These are phyloP conservation scores for Yponomeuta evonymella DNA, from an alignment of 2,888 invertebrate species.

Conservation along the genomic window DNA sequence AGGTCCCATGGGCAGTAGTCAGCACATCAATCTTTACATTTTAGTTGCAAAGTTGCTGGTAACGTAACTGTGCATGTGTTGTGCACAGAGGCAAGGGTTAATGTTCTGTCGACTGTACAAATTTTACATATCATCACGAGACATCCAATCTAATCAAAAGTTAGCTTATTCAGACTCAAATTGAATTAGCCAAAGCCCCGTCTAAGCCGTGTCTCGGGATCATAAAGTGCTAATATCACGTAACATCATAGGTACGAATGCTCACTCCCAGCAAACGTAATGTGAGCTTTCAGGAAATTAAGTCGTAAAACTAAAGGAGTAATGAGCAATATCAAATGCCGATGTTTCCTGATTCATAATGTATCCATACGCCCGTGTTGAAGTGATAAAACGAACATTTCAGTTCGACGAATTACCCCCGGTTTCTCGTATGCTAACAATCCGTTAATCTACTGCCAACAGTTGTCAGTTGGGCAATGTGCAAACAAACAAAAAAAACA, in stretches of 20 bases:
- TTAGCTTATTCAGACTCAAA: slow-evolving; percentile 39
- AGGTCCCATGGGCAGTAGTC: too few species aligned
- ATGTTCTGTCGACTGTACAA: background rate
- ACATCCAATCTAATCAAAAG: slow-evolving; percentile 42
- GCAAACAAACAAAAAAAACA: too few species aligned
- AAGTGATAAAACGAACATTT: too few species aligned
- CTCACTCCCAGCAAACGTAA: slow-evolving; percentile 44
- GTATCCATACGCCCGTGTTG: too few species aligned
- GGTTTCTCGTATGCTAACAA: too few species aligned
- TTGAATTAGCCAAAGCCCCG: slow-evolving; percentile 45
- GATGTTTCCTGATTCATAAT: background rate
- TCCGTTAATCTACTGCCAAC: too few species aligned
- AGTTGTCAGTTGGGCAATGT: too few species aligned
- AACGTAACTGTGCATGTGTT: too few species aligned
- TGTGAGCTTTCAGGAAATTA: slow-evolving; percentile 67
- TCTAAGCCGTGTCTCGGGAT: slow-evolving; percentile 23
- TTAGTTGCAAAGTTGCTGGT: too few species aligned
- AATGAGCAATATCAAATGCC: slow-evolving; percentile 42
- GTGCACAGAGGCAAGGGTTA: too few species aligned
- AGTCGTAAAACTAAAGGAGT: slow-evolving; percentile 55
- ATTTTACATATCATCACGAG: background rate
- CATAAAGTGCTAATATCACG: slow-evolving; percentile 51
- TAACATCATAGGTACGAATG: slow-evolving; percentile 26
- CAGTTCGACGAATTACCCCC: too few species aligned
- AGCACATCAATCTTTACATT: too few species aligned